phyloP scores from a whole-genome alignment of 2,113 vertebrate species.

The Porphyrio hochstetteri region DNA sequence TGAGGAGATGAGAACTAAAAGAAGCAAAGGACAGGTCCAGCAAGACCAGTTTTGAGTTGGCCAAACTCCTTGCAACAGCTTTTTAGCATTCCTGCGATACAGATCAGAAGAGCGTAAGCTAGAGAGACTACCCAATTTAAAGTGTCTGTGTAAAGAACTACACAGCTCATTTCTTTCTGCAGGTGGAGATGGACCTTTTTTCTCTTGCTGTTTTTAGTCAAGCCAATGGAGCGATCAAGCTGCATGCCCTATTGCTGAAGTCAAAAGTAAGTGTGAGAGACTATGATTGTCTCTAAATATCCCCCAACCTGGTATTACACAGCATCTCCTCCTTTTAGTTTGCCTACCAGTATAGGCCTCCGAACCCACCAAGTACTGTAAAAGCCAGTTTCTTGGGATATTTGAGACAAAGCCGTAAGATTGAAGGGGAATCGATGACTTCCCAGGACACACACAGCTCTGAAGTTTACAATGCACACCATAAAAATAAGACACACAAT shows the following conservation, averaged over 20 bases:
- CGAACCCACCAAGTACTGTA: background rate
- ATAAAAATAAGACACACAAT: background rate
- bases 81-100: background rate
- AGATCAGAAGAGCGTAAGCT: background rate
- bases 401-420: background rate
- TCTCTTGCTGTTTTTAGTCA: background rate
- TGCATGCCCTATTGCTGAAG: background rate
- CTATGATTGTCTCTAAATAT: fast-evolving
- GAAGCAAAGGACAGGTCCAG: background rate
- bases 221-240: background rate
- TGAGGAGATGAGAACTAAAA: background rate
- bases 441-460: background rate
- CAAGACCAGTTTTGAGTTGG: background rate
- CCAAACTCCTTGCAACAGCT: background rate
- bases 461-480: background rate
- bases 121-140: background rate
- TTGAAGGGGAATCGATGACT: background rate
- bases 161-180: background rate
- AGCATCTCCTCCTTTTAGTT: background rate
- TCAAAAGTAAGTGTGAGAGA: background rate
- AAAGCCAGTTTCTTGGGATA: background rate
- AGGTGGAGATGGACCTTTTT: background rate
- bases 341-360: background rate
- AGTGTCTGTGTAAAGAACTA: background rate
- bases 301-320: background rate